phyloP scores from a whole-genome alignment of 2,888 invertebrate species.

The Cephus sareptanus region DNA sequence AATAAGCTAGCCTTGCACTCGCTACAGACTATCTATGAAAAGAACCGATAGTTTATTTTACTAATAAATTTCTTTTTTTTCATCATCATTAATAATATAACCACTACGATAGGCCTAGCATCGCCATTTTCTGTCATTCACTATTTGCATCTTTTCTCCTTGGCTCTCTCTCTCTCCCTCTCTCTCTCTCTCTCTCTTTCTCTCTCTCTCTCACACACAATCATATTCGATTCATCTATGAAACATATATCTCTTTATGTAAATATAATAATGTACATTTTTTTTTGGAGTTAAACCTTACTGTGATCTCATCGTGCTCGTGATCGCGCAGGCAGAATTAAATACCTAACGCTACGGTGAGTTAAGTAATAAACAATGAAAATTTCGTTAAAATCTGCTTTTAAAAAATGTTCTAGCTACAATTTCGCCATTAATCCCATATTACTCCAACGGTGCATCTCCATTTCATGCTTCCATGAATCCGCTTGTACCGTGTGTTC shows the following conservation, averaged over 20 bases:
- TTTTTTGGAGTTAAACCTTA: conserved; percentile 58
- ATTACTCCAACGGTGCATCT: not conserved
- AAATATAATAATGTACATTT: conserved; percentile 61
- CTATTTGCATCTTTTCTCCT: not conserved
- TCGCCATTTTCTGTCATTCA: not conserved
- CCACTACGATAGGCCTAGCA: not conserved
- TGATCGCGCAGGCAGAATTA: not conserved
- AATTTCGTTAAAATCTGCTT: conserved; percentile 2
- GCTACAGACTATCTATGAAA: conserved; percentile 6
- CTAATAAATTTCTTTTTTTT: not conserved
- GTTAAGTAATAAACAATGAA: conserved; percentile 8
- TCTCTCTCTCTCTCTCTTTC: not conserved
- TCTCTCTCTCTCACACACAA: not conserved
- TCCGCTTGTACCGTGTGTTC: not conserved
- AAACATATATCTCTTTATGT: conserved; percentile 30
- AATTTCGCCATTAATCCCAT: not conserved
- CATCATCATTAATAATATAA: not conserved
- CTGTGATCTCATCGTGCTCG: conserved; percentile 47
- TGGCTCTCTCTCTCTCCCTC: not conserved
- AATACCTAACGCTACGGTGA: conserved; percentile 6
- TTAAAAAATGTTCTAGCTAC: conserved; percentile 3
- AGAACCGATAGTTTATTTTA: not conserved
- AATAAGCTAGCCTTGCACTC: conserved; percentile 12
- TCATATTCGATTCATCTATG: not conserved
- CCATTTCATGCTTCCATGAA: not conserved